A percentile compares a stretch with the other conserved stretches of the same genome.
These are phyloP conservation scores for Darevskia nairensis DNA, from an alignment of 2,797 vertebrate genomes.

Conservation along the genomic window DNA sequence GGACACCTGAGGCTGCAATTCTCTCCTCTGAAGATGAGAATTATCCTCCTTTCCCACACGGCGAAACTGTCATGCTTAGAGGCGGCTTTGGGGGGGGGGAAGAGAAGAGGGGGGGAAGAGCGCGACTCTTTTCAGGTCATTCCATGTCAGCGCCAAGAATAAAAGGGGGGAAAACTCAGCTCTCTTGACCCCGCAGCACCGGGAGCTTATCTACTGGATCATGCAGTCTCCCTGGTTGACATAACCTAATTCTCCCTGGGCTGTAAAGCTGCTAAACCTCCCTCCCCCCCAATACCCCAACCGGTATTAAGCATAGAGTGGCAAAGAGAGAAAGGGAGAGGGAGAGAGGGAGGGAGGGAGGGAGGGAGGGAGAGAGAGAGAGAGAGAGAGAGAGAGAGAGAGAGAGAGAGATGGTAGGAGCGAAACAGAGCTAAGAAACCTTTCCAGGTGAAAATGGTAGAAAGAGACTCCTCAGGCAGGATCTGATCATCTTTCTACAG, in stretches of 20 bases:
- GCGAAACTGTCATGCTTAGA: background rate
- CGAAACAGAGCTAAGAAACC: background rate
- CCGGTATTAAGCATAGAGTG: background rate
- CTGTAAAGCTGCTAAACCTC: conserved; percentile 32
- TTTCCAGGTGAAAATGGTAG: no score
- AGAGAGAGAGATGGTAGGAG: no score
- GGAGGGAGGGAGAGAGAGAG: no score
- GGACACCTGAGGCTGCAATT: background rate
- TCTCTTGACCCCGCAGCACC: background rate
- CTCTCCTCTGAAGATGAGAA: background rate
- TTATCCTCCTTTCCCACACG: background rate
- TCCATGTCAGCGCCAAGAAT: background rate
- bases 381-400: no score
- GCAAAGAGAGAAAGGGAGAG: no score
- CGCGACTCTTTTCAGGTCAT: background rate
- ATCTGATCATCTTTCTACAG: no score
- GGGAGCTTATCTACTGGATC: conserved; percentile 29
- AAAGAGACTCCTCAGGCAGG: no score
- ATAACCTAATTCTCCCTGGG: conserved; percentile 58
- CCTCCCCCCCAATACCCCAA: background rate
- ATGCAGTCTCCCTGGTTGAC: conserved; percentile 48
- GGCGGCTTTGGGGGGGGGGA: background rate
- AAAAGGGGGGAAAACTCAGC: background rate
- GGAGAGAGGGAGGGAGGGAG: no score
- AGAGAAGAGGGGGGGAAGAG: background rate